phyloP scores from a whole-genome alignment of 1,140 invertebrate genomes.

The Bombus superbus region DNA sequence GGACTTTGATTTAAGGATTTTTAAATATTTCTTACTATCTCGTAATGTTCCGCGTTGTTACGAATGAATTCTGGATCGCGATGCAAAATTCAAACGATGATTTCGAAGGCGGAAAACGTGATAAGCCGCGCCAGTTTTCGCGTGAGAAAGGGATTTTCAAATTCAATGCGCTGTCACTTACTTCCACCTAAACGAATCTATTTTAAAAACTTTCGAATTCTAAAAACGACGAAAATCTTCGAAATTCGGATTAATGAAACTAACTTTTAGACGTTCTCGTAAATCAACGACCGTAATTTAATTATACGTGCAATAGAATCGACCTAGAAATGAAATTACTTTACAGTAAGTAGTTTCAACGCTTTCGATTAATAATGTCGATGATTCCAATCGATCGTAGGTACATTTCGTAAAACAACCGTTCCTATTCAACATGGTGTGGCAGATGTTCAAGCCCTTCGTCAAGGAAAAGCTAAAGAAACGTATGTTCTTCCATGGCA shows the following conservation, averaged over 20 bases:
- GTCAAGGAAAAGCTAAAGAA: slow-evolving; percentile 92
- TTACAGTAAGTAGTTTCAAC: too few species aligned
- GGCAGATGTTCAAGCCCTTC: slow-evolving; percentile 94
- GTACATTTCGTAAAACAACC: slow-evolving; percentile 95
- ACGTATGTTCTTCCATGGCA: slow-evolving; percentile 90
- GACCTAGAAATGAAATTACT: too few species aligned
- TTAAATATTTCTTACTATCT: too few species aligned
- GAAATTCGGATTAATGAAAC: too few species aligned
- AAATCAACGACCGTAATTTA: too few species aligned
- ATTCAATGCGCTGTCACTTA: background rate
- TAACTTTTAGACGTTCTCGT: too few species aligned
- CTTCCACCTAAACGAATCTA: too few species aligned
- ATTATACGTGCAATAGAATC: too few species aligned
- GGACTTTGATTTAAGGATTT: background rate
- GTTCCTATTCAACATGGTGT: slow-evolving; percentile 93
- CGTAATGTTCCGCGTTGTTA: too few species aligned
- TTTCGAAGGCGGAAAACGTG: background rate
- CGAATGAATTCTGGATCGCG: background rate
- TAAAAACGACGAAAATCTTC: too few species aligned
- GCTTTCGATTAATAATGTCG: background rate
- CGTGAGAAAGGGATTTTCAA: background rate
- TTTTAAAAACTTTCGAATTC: too few species aligned
- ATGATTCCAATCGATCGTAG: slow-evolving; percentile 35
- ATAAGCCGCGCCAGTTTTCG: background rate
- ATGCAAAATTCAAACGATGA: background rate